Evolutionary conservation across 2,888 invertebrate species (phyloP), one percentile per base, ranked within the genome.

Genomic region (Mechanitis mazaeus): DNA sequence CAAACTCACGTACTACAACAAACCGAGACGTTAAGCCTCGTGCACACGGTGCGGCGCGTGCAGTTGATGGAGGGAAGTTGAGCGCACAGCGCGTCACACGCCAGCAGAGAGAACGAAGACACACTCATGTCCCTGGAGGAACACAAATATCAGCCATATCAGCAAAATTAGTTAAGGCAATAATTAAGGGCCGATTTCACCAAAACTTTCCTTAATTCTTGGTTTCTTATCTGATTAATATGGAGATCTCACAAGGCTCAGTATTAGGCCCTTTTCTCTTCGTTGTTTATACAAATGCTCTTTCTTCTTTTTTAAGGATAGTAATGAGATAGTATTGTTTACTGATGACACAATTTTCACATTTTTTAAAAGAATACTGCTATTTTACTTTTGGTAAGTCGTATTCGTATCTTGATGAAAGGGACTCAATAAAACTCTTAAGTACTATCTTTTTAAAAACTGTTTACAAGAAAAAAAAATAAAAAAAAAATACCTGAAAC

Each of bases 1-100:
- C 12, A 79, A 74, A 83, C 84, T 85, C 82, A 87, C 88, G 85
- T 85, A 89, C 88, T 86, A 85, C 88, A 89, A 80, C 88, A 89
- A 72, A 86, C 79, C 68, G 76, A 68, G 73, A 87, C 76, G 71
- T 84, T 82, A 65, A 87, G 78, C n/a, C 77, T 68, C 6, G 73
- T 54, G 72, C 88, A 88, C 58, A 88, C 75, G n/a, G 84, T 83
- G 65, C 75, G 70, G 0, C 85, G 80, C 64, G 88, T 82, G 68
- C 88, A 89, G 75, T 88, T 85, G 6, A 70, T 69, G 47, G 83
- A 74, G 68, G 74, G 75, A 47, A 75, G 75, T 71, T 83, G 82
- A 4, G 71, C 61, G 72, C 88, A 89, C 55, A 89, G 74, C 0
- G 79, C 80, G 60, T 87, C 84, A 71, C 88, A 89, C 45, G 85